phyloP scores from a whole-genome alignment of 2,888 invertebrate genomes.

The Dryobotodes eremita region DNA sequence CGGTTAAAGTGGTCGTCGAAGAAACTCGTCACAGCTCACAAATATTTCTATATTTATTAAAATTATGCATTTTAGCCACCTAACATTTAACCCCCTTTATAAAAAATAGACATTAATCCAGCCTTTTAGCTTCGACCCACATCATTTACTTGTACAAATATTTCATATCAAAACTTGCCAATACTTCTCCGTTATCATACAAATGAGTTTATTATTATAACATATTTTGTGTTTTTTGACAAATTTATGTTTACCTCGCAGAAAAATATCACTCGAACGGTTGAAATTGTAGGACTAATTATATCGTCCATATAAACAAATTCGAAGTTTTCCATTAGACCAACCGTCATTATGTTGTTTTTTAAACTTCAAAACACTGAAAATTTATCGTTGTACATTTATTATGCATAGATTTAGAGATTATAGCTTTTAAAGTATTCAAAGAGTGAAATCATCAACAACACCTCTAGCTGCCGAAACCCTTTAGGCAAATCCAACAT shows the following conservation, averaged over 20 bases:
- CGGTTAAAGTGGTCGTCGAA: conserved; percentile 56
- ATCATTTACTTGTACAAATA: conserved; percentile 78
- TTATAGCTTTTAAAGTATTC: background rate
- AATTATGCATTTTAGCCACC: conserved; percentile 86
- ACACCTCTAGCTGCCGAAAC: conserved; percentile 61
- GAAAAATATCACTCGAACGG: conserved; percentile 20
- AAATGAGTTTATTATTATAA: conserved; percentile 71
- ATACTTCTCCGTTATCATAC: conserved; percentile 72
- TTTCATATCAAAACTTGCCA: conserved; percentile 84
- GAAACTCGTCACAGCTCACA: conserved; percentile 65
- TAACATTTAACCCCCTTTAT: conserved; percentile 84
- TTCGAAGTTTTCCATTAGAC: background rate
- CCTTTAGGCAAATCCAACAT: conserved; percentile 10
- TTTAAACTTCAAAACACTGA: background rate
- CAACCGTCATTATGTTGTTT: background rate
- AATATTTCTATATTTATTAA: conserved; percentile 71
- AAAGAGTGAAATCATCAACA: background rate
- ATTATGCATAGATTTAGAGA: conserved; percentile 3
- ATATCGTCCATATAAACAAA: conserved; percentile 22
- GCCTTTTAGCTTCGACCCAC: conserved; percentile 72
- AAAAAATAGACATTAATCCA: conserved; percentile 85
- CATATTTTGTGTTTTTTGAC: conserved; percentile 61
- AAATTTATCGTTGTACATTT: background rate
- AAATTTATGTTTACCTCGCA: conserved; percentile 52
- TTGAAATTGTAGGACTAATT: background rate